Evolutionary conservation across 2,888 invertebrate species (phyloP).

Genomic region (Venusia cambrica): DNA sequence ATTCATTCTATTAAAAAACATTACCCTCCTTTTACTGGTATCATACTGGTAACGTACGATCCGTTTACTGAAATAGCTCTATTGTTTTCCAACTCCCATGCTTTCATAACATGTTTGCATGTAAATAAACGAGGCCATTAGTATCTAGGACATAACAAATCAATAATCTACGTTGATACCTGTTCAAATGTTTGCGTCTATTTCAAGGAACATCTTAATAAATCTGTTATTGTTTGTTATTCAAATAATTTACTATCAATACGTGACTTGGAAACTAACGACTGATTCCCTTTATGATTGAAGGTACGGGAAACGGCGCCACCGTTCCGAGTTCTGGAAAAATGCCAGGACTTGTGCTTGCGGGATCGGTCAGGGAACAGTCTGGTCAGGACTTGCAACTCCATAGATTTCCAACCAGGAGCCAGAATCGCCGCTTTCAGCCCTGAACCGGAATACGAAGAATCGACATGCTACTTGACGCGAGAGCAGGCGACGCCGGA

Average conservation of each 20-base stretch:
- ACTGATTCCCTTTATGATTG: constrained; percentile 16
- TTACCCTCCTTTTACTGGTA: no score
- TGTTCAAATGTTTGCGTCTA: constrained; percentile 14
- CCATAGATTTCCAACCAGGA: constrained; percentile 95
- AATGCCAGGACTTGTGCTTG: constrained; percentile 92
- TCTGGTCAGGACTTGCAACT: constrained; percentile 91
- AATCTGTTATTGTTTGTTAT: constrained; percentile 13
- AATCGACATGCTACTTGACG: constrained; percentile 92
- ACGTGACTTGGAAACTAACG: constrained; percentile 14
- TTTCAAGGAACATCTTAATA: constrained; percentile 17
- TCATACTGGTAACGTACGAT: no score
- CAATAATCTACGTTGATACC: constrained; percentile 11
- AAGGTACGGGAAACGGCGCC: constrained; percentile 90
- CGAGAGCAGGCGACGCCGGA: constrained; percentile 93
- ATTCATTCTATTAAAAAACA: no score
- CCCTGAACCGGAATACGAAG: constrained; percentile 91
- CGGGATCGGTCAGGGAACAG: constrained; percentile 91
- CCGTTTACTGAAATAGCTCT: no score
- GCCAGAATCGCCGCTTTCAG: constrained; percentile 91
- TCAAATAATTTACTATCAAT: constrained; percentile 16
- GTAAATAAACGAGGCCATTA: no score
- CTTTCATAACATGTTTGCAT: no score
- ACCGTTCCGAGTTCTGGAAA: constrained; percentile 92
- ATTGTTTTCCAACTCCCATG: no score
- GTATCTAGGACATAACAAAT: constrained; percentile 19